These are phyloP conservation scores for Bombus superbus DNA, from an alignment of 1,140 invertebrate genomes.

Conservation along the genomic window DNA sequence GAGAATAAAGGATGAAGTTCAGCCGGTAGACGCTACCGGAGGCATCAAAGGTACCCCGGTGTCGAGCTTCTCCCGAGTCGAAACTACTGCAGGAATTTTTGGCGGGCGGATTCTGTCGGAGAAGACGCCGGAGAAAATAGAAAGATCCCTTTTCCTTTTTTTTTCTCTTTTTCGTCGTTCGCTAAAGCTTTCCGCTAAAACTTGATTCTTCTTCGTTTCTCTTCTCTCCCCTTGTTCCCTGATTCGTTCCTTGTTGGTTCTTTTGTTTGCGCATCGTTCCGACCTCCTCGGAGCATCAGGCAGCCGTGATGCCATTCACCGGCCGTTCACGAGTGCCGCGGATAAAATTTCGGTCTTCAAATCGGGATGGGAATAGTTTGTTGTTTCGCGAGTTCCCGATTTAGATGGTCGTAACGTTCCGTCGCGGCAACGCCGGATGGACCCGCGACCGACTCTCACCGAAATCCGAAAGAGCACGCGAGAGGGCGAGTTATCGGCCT, in stretches of 20 bases:
- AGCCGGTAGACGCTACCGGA: background rate
- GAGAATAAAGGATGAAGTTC: conserved; percentile 17
- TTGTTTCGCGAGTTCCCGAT: conserved; percentile 50
- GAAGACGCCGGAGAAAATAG: background rate
- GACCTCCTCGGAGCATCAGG: background rate
- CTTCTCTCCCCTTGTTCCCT: too few relatives aligned
- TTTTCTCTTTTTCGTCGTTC: background rate
- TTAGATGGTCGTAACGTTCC: conserved; percentile 51
- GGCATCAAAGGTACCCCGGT: background rate
- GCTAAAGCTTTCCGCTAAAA: background rate
- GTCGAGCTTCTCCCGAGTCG: background rate
- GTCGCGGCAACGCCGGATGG: conserved; percentile 21
- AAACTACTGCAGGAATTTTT: background rate
- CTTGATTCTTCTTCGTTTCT: background rate
- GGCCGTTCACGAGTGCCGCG: background rate
- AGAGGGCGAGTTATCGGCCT: conserved; percentile 4
- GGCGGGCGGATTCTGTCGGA: too few relatives aligned
- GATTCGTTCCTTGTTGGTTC: background rate
- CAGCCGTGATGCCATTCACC: background rate
- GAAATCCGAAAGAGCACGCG: background rate
- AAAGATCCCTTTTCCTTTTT: background rate
- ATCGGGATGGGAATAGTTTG: conserved; percentile 40
- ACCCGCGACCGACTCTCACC: background rate
- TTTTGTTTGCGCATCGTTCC: background rate
- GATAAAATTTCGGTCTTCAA: conserved; percentile 20